A percentile compares a stretch with the other conserved stretches of the same genome.
phyloP scores from a whole-genome alignment of 2,797 vertebrate genomes.

The Eremophila alpestris region DNA sequence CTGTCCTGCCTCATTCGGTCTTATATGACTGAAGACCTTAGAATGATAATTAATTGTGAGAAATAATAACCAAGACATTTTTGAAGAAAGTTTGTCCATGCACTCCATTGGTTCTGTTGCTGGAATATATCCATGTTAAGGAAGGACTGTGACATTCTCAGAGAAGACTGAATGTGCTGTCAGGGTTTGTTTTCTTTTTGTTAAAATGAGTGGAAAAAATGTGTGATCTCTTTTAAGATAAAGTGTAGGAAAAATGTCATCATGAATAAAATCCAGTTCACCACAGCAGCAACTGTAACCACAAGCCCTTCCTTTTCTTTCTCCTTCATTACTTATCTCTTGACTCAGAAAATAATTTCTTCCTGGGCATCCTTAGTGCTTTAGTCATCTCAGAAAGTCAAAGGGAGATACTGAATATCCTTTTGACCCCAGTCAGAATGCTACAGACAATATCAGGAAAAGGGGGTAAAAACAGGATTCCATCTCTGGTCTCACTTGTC shows the following conservation, averaged over 20 bases:
- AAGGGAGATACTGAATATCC: not conserved
- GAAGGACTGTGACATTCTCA: not conserved
- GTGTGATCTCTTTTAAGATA: not conserved
- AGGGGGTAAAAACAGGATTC: not conserved
- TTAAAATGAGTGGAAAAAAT: not conserved
- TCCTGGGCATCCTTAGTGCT: not conserved
- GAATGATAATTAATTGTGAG: not conserved
- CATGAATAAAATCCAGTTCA: not conserved
- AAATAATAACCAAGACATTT: not conserved
- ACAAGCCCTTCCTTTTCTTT: not conserved
- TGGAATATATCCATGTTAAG: not conserved
- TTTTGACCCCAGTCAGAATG: not conserved
- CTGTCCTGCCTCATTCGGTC: not conserved
- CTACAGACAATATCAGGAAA: not conserved
- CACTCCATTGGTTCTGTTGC: not conserved
- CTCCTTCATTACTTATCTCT: not conserved
- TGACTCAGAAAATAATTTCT: not conserved
- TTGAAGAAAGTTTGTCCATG: not conserved
- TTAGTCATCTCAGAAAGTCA: not conserved
- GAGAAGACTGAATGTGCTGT: not conserved
- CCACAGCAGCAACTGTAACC: not conserved
- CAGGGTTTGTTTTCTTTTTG: conserved; percentile 21
- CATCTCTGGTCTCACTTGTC: not conserved
- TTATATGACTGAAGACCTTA: not conserved
- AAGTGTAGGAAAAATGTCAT: conserved; percentile 10